Percentiles rank a stretch among this genome's conserved stretches.
Conservation (phyloP, 2,888 invertebrate species). For the Pyrrhopygopsis socrates region DNA sequence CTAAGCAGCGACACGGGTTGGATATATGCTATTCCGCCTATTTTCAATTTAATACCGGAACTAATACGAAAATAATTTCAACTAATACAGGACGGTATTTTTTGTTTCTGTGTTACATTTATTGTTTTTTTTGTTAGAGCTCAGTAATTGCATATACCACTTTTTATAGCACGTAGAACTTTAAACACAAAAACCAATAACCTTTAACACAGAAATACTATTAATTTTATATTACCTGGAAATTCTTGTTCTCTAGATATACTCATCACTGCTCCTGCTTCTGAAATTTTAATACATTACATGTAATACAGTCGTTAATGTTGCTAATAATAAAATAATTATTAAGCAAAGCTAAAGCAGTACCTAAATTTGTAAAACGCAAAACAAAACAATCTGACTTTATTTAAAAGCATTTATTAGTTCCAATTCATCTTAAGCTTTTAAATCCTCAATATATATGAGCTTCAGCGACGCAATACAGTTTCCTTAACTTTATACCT, state of each 20-base stretch:
- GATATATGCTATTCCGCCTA: no score
- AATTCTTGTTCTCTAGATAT: constrained; percentile 97
- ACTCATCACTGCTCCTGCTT: constrained; percentile 97
- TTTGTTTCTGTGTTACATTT: no score
- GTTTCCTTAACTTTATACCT: constrained; percentile 92
- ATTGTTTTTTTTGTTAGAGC: no score
- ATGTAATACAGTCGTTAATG: neutral
- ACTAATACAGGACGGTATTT: no score
- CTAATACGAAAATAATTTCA: no score
- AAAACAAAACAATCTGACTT: neutral
- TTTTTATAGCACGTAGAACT: no score
- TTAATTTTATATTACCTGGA: constrained; percentile 90
- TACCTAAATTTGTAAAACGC: neutral
- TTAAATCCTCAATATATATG: neutral
- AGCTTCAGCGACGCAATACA: constrained; percentile 4
- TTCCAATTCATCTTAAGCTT: neutral
- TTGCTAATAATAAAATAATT: neutral
- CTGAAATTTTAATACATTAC: constrained; percentile 91
- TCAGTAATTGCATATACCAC: no score
- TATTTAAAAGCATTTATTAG: neutral
- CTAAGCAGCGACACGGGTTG: no score
- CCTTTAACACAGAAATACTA: no score
- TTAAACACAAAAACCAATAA: no score
- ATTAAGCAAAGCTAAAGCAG: neutral
- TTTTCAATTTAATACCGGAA: no score